Evolutionary conservation across 2,113 vertebrate species (phyloP).

Genomic region (Spea bombifrons): DNA sequence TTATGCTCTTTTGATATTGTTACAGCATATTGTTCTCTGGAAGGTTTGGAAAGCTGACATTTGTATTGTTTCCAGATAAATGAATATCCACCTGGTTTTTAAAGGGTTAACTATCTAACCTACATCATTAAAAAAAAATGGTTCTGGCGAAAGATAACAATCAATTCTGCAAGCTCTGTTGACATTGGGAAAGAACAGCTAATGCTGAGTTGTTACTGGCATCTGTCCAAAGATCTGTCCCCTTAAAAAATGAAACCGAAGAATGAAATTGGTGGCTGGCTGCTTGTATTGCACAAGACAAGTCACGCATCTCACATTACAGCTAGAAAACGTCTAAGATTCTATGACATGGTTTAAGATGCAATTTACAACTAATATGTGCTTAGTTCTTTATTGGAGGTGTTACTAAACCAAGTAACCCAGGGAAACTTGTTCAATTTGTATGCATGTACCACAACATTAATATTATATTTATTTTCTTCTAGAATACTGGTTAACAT

Average conservation of each 20-base stretch:
- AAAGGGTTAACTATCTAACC: background rate
- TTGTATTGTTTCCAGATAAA: too few species aligned
- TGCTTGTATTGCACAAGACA: conserved; percentile 25
- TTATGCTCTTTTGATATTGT: too few species aligned
- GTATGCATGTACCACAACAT: background rate
- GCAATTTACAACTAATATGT: background rate
- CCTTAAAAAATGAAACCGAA: conserved; percentile 35
- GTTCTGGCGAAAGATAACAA: conserved; percentile 34
- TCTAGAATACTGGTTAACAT: conserved; percentile 92
- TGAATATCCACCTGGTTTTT: background rate
- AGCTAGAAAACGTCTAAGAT: background rate
- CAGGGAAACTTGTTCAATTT: background rate
- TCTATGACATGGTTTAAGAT: background rate
- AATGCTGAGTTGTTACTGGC: conserved; percentile 61
- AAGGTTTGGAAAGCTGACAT: too few species aligned
- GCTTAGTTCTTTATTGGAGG: background rate
- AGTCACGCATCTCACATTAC: conserved; percentile 10
- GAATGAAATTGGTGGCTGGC: conserved; percentile 14
- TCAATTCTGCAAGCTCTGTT: conserved; percentile 51
- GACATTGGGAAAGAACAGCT: conserved; percentile 58
- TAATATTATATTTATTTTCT: conserved; percentile 12
- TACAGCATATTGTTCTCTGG: too few species aligned
- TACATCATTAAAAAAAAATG: conserved; percentile 49
- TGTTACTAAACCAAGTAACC: background rate
- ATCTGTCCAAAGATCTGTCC: conserved; percentile 49